Percentiles rank a stretch among this genome's conserved stretches.
Conservation (phyloP, 1,140 invertebrate species). For the Drosophila leontia region DNA sequence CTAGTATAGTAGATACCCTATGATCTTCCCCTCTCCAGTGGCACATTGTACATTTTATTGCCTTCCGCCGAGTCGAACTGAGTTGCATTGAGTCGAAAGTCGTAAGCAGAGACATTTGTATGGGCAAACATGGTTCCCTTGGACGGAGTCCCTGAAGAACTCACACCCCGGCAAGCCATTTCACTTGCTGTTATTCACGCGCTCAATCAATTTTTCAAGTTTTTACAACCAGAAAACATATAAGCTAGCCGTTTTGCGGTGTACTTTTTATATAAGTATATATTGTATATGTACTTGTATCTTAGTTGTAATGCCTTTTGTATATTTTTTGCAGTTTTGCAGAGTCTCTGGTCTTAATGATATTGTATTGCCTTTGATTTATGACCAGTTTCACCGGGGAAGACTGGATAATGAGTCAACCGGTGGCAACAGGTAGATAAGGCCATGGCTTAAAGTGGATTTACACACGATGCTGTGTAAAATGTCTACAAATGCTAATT, state of each 20-base stretch:
- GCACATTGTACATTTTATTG: slow-evolving; percentile 80
- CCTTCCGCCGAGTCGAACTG: slow-evolving; percentile 32
- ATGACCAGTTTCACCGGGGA: slow-evolving; percentile 35
- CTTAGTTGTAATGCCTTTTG: background rate
- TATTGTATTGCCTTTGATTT: slow-evolving; percentile 79
- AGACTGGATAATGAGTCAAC: slow-evolving; percentile 29
- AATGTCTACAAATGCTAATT: background rate
- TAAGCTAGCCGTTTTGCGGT: slow-evolving; percentile 3
- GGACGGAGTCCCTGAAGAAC: background rate
- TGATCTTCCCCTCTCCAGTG: background rate
- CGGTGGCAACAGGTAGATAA: slow-evolving; percentile 26
- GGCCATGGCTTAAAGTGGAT: slow-evolving; percentile 3
- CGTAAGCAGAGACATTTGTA: slow-evolving; percentile 77
- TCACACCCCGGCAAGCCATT: slow-evolving; percentile 40
- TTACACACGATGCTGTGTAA: slow-evolving; percentile 2
- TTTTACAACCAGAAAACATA: slow-evolving; percentile 54
- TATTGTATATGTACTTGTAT: background rate
- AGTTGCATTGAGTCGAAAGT: slow-evolving; percentile 29
- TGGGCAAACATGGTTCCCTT: slow-evolving; percentile 51
- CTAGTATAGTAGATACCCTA: slow-evolving; percentile 2
- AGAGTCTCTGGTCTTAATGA: slow-evolving; percentile 65
- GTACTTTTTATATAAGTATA: slow-evolving; percentile 1
- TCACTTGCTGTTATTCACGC: slow-evolving; percentile 81
- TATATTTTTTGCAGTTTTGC: slow-evolving; percentile 25
- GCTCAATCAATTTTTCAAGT: slow-evolving; percentile 84